These are phyloP conservation scores for Ochropacha duplaris DNA, from an alignment of 2,888 invertebrate genomes.

Conservation along the genomic window DNA sequence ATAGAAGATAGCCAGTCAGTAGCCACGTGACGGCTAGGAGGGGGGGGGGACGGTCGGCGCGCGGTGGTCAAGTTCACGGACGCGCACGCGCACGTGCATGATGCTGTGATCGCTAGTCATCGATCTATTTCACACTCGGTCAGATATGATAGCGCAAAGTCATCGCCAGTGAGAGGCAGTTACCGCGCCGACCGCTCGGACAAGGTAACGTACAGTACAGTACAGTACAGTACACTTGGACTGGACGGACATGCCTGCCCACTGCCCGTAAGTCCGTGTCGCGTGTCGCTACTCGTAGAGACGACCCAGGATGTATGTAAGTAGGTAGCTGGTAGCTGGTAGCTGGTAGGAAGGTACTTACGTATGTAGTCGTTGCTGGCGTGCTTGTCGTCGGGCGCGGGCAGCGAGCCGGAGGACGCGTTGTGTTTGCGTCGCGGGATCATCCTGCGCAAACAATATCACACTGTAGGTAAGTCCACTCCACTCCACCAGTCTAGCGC, in stretches of 20 bases:
- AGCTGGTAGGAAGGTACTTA: too few species aligned
- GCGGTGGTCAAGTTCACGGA: conserved; percentile 20
- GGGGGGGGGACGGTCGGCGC: not conserved
- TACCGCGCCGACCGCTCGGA: too few species aligned
- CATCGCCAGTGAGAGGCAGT: not conserved
- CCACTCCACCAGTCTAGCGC: not conserved
- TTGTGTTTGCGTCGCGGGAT: conserved; percentile 77
- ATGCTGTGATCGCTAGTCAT: not conserved
- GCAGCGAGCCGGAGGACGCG: conserved; percentile 73
- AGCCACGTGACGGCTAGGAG: not conserved
- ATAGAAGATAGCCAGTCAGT: too few species aligned
- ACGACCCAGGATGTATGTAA: too few species aligned
- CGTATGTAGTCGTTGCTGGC: conserved; percentile 79
- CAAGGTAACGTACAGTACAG: not conserved
- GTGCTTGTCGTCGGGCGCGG: conserved; percentile 74
- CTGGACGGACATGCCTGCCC: too few species aligned
- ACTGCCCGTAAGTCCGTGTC: too few species aligned
- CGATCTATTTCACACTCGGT: conserved; percentile 14
- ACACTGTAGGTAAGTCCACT: conserved; percentile 14
- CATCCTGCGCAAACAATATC: conserved; percentile 53
- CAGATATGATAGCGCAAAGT: not conserved
- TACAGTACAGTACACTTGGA: not conserved
- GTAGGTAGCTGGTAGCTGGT: too few species aligned
- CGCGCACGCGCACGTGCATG: not conserved
- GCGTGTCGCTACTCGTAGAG: too few species aligned